These are phyloP conservation scores for Loripinus fragilis DNA, from an alignment of 2,888 invertebrate species.

Conservation along the genomic window DNA sequence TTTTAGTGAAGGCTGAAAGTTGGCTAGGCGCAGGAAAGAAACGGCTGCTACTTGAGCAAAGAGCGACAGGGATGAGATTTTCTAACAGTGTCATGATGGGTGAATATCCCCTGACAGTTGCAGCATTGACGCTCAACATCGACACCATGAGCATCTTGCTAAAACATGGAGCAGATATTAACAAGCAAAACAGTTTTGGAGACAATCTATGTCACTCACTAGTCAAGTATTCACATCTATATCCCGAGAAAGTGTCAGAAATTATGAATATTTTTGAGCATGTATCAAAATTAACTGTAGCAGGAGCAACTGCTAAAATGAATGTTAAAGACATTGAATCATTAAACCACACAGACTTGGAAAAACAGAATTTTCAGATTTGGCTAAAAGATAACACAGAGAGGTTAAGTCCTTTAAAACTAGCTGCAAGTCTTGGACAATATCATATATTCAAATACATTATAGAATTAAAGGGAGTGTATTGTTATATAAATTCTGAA, in stretches of 20 bases:
- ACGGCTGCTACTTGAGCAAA: neutral
- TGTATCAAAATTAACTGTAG: slow-evolving; percentile 12
- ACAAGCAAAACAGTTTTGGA: slow-evolving; percentile 54
- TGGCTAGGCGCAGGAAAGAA: slow-evolving; percentile 10
- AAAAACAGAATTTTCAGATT: slow-evolving; percentile 20
- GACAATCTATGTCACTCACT: slow-evolving; percentile 68
- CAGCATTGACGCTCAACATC: slow-evolving; percentile 63
- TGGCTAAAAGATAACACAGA: slow-evolving; percentile 49
- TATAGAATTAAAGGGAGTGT: slow-evolving; percentile 55
- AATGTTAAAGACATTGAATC: neutral
- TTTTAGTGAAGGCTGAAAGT: slow-evolving; percentile 34
- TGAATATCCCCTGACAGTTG: slow-evolving; percentile 66
- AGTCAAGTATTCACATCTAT: slow-evolving; percentile 58
- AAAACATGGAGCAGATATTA: slow-evolving; percentile 45
- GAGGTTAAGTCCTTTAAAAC: slow-evolving; percentile 48
- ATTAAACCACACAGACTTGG: neutral
- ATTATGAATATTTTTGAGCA: slow-evolving; percentile 42
- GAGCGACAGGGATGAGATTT: slow-evolving; percentile 62
- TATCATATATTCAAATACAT: slow-evolving; percentile 52
- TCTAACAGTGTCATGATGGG: slow-evolving; percentile 69
- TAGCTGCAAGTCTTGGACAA: slow-evolving; percentile 55
- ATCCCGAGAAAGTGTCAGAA: slow-evolving; percentile 56
- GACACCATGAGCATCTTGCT: slow-evolving; percentile 56
- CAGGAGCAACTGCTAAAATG: neutral
- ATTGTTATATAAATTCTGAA: slow-evolving; percentile 53